Base-by-base conservation (phyloP, 2,888 invertebrate genomes). In the Apoda limacodes region DNA sequence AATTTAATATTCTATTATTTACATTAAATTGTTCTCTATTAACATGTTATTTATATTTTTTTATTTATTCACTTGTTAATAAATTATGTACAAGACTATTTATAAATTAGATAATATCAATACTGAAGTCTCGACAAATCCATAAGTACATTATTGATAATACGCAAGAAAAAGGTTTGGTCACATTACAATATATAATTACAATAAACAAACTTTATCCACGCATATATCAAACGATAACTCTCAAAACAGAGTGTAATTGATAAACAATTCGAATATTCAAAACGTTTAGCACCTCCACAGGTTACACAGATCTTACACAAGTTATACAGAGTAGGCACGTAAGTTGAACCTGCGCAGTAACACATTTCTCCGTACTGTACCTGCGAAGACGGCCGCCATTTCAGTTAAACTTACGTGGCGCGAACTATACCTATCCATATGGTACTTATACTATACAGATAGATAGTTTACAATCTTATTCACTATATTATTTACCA, bases 1-100 rank as follows among this genome's bases (percentile, higher is more conserved):
- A 80, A 78, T 78, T 78, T 80, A 78, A 78, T 80, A 74, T 59
- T 76, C 78, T 78, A 78, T 78, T 78, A 80, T 80, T 74, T 80
- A 80, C 80, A 80, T 72, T 75, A 75, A 76, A 76, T 76, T 76
- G 78, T 78, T 76, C 70, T 65, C 76, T 80, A 80, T 75, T 75
- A 80, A 80, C 78, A 80, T 71, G 67, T 74, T 75, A 74, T 75
- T 78, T 78, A 75, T 76, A 72, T 69, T 69, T 65, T 65, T 64
- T 68, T 60, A 65, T 69, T 74, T 60, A 72, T 62, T 76, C 68
- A 60, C 63, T 74, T 74, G 74, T 75, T 75, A 76, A 76, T 80
- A 76, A 76, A 75, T 72, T 78, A 80, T 80, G 63, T 80, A 80
- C 78, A 80, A 60, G 65, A 68, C 69, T 76, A 75, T 75, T 74